Base-by-base conservation (phyloP, 2,797 vertebrate genomes). In the Halcyon leucocephala region DNA sequence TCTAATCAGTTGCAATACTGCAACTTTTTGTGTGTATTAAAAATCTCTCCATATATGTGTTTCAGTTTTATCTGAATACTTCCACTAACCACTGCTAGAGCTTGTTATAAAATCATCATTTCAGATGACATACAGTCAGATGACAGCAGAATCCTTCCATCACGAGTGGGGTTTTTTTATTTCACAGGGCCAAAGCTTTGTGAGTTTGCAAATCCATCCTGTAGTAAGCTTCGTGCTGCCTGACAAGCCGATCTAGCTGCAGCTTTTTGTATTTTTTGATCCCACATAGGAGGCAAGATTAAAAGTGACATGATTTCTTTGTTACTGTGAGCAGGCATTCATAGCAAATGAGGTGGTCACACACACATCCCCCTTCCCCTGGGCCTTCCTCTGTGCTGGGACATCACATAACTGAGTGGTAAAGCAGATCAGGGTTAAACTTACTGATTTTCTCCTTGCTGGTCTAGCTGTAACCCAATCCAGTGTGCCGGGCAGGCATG, bases 271-370 rank as follows among this genome's bases (percentile, higher is more conserved):
- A 48, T 77, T 86, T 90, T 70, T 74, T 77, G 64, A 88, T 88
- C 64, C 51, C 26, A 54, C 20, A 4, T n/a, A 79, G 7, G 44
- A 72, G 18, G n/a, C 51, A 73, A 91, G 64, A 90, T 80, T 77
- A 42, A 83, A 90, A 94, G 42, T 69, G 42, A 69, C 48, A 26
- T 28, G 42, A 84, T 79, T 81, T 86, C 73, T 90, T 81, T 94
- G 86, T 92, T 54, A 69, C 51, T 29, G 28, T 48, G 82, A 74
- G 83, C 65, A 78, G 48, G 21, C 2, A 0, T 52, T 88, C 51
- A 62, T 42, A 60, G 39, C 79, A 77, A 82, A 85, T 0, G 10
- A 91, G 26, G 44, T 22, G 29, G 26, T 54, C 41, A 42, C 41
- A 42, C 41, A 7, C 74, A 86, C 33, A 19, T 11, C 51, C 55